Evolutionary conservation across 2,797 vertebrate genomes (phyloP).

Genomic region (Lacerta viridis): DNA sequence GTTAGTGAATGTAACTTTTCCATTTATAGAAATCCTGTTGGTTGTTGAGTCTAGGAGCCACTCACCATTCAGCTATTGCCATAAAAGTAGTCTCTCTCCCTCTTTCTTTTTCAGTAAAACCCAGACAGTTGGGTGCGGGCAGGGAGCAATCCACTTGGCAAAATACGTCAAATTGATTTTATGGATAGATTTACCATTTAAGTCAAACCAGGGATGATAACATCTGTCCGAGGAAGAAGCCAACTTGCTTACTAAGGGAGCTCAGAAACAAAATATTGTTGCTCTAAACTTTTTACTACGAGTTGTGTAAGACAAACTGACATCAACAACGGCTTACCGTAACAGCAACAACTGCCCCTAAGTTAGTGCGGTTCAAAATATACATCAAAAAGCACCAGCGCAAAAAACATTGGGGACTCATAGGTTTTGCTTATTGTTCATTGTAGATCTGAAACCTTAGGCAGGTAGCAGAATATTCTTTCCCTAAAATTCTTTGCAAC

Average conservation of each 20-base stretch:
- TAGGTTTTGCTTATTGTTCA: background rate
- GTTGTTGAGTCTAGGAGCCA: conserved; percentile 31
- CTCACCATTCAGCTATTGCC: conserved; percentile 8
- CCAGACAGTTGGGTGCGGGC: background rate
- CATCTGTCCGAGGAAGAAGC: background rate
- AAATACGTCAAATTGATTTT: conserved; percentile 20
- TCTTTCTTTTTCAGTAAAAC: background rate
- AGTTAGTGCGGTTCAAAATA: background rate
- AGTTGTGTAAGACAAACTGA: background rate
- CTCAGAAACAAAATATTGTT: background rate
- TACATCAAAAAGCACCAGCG: background rate
- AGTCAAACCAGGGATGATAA: background rate
- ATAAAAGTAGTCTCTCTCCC: background rate
- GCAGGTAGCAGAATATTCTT: background rate
- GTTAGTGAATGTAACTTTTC: conserved; percentile 11
- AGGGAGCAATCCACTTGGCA: background rate
- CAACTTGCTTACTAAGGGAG: conserved; percentile 4
- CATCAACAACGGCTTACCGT: background rate
- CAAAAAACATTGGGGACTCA: background rate
- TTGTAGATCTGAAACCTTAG: background rate
- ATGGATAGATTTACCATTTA: conserved; percentile 8
- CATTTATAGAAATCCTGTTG: conserved; percentile 34
- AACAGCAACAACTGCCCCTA: background rate
- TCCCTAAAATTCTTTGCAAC: background rate
- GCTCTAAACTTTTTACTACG: background rate